Conservation (phyloP, 2,113 vertebrate genomes). For the Ranitomeya variabilis region DNA sequence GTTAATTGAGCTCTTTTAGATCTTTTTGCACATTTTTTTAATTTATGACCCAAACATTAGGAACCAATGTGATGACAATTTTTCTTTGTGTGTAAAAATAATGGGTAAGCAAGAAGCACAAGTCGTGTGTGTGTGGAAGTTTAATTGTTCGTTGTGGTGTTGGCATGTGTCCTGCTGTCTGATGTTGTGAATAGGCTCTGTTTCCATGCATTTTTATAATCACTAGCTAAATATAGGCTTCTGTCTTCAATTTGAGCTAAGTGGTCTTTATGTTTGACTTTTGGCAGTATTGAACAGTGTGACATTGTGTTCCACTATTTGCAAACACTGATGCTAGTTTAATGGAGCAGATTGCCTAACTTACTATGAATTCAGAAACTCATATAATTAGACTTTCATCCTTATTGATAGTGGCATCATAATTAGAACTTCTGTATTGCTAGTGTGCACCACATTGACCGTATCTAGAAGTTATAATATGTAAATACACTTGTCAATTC, state of each 20-base stretch:
- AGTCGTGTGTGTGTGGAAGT: not conserved
- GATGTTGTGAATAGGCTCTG: slow-evolving; percentile 43
- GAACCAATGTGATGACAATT: slow-evolving; percentile 21
- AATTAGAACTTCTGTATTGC: not conserved
- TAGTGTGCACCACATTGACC: not conserved
- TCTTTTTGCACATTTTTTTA: not conserved
- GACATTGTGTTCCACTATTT: slow-evolving; percentile 48
- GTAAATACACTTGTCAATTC: not conserved
- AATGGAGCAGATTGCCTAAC: slow-evolving; percentile 43
- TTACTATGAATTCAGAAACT: not conserved
- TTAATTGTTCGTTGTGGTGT: slow-evolving; percentile 10
- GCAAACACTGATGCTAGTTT: slow-evolving; percentile 29
- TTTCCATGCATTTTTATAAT: slow-evolving; percentile 54
- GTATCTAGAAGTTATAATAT: not conserved
- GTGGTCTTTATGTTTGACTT: slow-evolving; percentile 61
- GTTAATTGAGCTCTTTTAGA: slow-evolving; percentile 47
- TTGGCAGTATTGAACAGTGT: slow-evolving; percentile 58
- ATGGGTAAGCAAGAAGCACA: not conserved
- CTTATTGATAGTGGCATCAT: not conserved
- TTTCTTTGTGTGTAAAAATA: slow-evolving; percentile 18
- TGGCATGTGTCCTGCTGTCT: not conserved
- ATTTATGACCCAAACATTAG: slow-evolving; percentile 5
- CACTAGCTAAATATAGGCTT: slow-evolving; percentile 60
- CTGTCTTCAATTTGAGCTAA: slow-evolving; percentile 61
- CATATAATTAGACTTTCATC: not conserved